Percentiles rank a stretch among this genome's conserved stretches.
phyloP scores from a whole-genome alignment of 2,113 vertebrate genomes.

The Oophaga pumilio region DNA sequence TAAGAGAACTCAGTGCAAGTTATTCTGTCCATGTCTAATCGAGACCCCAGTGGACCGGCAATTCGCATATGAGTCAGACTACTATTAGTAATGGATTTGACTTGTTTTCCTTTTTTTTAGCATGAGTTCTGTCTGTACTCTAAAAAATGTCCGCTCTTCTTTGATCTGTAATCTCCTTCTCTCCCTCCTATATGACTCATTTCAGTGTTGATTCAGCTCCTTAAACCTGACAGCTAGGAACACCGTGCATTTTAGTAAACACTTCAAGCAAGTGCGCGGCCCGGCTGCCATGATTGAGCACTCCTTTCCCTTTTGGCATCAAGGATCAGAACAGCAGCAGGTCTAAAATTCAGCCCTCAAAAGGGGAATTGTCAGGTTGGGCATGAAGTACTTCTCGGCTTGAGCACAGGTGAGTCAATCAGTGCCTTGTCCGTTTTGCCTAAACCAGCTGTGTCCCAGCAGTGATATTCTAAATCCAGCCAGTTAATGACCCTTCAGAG shows the following conservation, averaged over 20 bases:
- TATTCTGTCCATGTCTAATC: not conserved
- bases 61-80: not conserved
- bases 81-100: not conserved
- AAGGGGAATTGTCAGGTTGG: slow-evolving; percentile 3
- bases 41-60: not conserved
- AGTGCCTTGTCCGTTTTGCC: slow-evolving; percentile 5
- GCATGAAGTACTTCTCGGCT: slow-evolving; percentile 22
- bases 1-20: not conserved
- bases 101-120: not conserved
- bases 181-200: slow-evolving; percentile 8
- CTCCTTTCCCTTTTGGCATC: not conserved
- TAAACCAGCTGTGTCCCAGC: not conserved
- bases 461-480: slow-evolving; percentile 26
- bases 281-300: slow-evolving; percentile 19
- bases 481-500: slow-evolving; percentile 40
- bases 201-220: slow-evolving; percentile 4
- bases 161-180: slow-evolving; percentile 3
- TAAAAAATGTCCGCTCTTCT: slow-evolving; percentile 27
- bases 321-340: slow-evolving; percentile 16
- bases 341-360: not conserved
- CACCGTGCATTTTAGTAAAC: slow-evolving; percentile 23
- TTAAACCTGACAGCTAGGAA: not conserved
- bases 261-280: slow-evolving; percentile 4
- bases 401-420: slow-evolving; percentile 31
- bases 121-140: not conserved